Base-by-base conservation (phyloP, 2,888 invertebrate genomes). In the Cyrtodaria siliqua region DNA sequence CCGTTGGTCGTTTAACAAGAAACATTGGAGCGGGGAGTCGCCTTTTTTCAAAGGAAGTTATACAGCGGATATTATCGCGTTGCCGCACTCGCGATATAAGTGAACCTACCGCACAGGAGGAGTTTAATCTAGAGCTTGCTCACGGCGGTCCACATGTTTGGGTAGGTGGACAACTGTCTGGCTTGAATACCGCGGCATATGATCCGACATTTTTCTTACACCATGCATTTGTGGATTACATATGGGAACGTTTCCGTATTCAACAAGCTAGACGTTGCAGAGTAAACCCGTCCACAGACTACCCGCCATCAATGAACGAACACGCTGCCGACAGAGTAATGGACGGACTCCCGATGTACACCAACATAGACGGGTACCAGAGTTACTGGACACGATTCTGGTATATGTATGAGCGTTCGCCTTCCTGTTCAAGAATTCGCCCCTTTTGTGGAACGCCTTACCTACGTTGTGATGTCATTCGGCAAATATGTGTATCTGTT, bases 121-220 rank as follows among this genome's bases (percentile, higher is more conserved):
- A 71, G 23, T 76, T 68, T n/a, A 75, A 73, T 33, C 23, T 85
- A 14, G 85, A 85, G 55, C 38, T 68, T 9, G 64, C 64, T 24
- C 88, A 89, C 47, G 86, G 85, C 6, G 86, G 86, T 1, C 82
- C 86, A 8, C 90, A 90, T 71, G 70, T 85, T 1, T 89, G 83
- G 81, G 79, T 89, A 12, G 90, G 88, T 1, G 90, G 90, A 2
- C 83, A 86, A n/a, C 79, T 90, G 82, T 79, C 78, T 8, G 77
- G 74, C 8, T 56, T 88, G 38, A 78, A 86, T 18, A 87, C 88
- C 0, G 86, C 90, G 6, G 82, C 89, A 0, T 84, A 79, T 66
- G 90, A 90, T 56, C 88, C 88, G 1, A 62, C 83, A 27, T 90
- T 89, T 76, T 87, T 88, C 74, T 53, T 89, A 23, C 86, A 87